phyloP scores from a whole-genome alignment of 2,888 invertebrate genomes.

The Polyommatus iphigenia region DNA sequence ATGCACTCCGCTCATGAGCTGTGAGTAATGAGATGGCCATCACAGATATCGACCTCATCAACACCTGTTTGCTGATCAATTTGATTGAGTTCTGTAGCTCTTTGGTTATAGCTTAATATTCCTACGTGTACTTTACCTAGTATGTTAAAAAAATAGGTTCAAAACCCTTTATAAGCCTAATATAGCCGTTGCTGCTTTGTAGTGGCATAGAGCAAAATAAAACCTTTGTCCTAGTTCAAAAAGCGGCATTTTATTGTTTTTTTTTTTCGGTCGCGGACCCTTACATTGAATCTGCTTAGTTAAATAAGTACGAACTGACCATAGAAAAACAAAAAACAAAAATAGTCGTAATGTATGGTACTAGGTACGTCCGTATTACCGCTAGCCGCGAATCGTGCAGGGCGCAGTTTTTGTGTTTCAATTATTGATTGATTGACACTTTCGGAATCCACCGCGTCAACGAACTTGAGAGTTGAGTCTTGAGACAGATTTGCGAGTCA shows the following conservation, averaged over 20 bases:
- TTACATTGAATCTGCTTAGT: no score
- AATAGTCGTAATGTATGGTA: neutral
- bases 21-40: neutral
- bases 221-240: no score
- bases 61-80: conserved; percentile 11
- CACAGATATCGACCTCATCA: neutral
- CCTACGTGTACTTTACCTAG: neutral
- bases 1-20: neutral
- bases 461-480: neutral
- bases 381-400: conserved; percentile 13
- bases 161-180: no score
- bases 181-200: no score
- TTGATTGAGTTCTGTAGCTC: neutral
- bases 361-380: neutral
- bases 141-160: no score
- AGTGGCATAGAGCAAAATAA: no score
- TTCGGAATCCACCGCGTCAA: conserved; percentile 24
- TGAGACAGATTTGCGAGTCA: conserved; percentile 9
- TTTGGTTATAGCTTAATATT: no score
- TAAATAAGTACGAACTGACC: neutral
- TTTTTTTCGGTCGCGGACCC: neutral
- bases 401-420: conserved; percentile 22
- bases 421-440: conserved; percentile 17
- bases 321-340: neutral
- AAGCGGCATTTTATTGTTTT: no score